Evolutionary conservation across 2,113 vertebrate genomes (phyloP).

Genomic region (Dipodomys spectabilis): DNA sequence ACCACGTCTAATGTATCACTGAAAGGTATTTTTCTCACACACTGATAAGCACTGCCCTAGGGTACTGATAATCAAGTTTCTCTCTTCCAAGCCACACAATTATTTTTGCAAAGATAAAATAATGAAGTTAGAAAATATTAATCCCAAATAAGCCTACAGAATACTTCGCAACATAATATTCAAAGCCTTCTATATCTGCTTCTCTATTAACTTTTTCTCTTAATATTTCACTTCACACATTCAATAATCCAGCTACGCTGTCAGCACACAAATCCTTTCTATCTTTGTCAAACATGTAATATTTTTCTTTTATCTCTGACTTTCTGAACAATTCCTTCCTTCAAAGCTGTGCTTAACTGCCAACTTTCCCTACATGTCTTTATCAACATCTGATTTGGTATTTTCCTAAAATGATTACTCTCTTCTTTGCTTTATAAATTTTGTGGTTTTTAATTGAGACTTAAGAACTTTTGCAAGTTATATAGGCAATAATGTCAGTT

Average conservation of each 20-base stretch:
- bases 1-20: conserved; percentile 3
- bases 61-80: background rate
- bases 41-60: background rate
- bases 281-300: background rate
- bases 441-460: background rate
- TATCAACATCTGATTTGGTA: background rate
- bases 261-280: background rate
- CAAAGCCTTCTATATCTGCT: background rate
- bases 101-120: background rate
- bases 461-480: background rate
- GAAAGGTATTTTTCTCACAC: background rate
- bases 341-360: background rate
- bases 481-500: background rate
- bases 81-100: background rate
- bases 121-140: background rate
- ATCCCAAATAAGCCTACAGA: background rate
- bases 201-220: background rate
- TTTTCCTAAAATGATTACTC: background rate
- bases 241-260: background rate
- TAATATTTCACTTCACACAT: background rate
- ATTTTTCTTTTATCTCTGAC: background rate
- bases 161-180: background rate
- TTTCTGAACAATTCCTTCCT: background rate
- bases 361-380: background rate
- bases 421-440: background rate